Percentiles rank a stretch among this genome's conserved stretches.
phyloP scores from a whole-genome alignment of 2,888 invertebrate species.

The Spatulosminthurus flaviceps region DNA sequence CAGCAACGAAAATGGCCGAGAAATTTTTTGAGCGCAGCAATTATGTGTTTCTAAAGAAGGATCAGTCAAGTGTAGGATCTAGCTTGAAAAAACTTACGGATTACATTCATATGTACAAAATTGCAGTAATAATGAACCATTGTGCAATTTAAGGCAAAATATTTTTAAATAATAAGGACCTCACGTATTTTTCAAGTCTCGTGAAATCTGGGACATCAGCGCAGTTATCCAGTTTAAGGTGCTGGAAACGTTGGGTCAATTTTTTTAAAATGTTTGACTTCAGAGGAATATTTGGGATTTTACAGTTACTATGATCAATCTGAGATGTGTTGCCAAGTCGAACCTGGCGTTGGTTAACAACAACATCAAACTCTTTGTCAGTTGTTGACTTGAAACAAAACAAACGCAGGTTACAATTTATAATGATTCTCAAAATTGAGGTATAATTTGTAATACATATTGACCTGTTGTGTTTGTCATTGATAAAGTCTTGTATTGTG shows the following conservation, averaged over 20 bases:
- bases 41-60: neutral
- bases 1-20: neutral
- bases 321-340: neutral
- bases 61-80: slow-evolving; percentile 11
- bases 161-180: neutral
- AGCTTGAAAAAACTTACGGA: neutral
- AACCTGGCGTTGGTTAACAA: too few relatives aligned
- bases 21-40: slow-evolving; percentile 26
- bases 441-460: too few relatives aligned
- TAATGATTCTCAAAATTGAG: too few relatives aligned
- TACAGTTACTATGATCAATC: neutral
- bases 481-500: too few relatives aligned
- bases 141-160: too few relatives aligned
- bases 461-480: too few relatives aligned
- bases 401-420: too few relatives aligned
- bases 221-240: neutral
- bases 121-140: too few relatives aligned
- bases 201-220: neutral
- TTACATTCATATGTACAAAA: too few relatives aligned
- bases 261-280: neutral
- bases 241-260: neutral
- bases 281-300: neutral
- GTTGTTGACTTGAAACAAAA: too few relatives aligned
- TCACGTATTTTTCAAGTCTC: neutral
- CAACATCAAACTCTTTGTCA: too few relatives aligned